Conservation (phyloP, 2,888 invertebrate genomes). For the Synergus gifuensis region DNA sequence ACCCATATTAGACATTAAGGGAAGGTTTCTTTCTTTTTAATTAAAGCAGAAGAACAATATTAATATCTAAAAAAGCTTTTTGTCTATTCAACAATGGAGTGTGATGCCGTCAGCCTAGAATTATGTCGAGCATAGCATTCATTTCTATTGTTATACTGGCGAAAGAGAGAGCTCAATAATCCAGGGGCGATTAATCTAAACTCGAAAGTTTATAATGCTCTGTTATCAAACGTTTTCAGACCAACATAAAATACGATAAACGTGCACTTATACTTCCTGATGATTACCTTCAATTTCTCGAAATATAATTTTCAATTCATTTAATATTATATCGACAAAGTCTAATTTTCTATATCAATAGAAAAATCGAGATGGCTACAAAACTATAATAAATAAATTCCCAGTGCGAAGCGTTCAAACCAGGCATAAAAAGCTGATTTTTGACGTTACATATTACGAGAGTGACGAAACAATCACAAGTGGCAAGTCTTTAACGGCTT, state of each 20-base stretch:
- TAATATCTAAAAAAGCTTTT: slow-evolving; percentile 25
- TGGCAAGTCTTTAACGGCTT: slow-evolving; percentile 32
- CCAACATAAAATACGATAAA: slow-evolving; percentile 28
- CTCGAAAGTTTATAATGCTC: slow-evolving; percentile 29
- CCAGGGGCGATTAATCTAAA: slow-evolving; percentile 32
- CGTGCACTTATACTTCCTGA: background rate
- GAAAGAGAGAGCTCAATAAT: slow-evolving; percentile 39
- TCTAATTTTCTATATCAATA: too few relatives aligned
- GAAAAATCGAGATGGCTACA: too few relatives aligned
- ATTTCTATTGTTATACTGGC: slow-evolving; percentile 26
- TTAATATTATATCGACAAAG: too few relatives aligned
- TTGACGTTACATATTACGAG: background rate
- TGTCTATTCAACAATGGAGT: slow-evolving; percentile 38
- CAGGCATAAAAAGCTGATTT: background rate
- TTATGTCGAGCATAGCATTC: slow-evolving; percentile 27
- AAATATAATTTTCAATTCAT: background rate
- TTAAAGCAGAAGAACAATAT: slow-evolving; percentile 29
- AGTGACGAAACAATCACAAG: background rate
- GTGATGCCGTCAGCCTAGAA: slow-evolving; percentile 31
- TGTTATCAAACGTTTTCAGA: slow-evolving; percentile 34
- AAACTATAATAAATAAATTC: too few relatives aligned
- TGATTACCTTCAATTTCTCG: background rate
- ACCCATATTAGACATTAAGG: background rate
- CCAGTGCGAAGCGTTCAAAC: too few relatives aligned
- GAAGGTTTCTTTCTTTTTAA: slow-evolving; percentile 25